Conservation (phyloP, 2,113 vertebrate genomes). For the Acanthisitta chloris region DNA sequence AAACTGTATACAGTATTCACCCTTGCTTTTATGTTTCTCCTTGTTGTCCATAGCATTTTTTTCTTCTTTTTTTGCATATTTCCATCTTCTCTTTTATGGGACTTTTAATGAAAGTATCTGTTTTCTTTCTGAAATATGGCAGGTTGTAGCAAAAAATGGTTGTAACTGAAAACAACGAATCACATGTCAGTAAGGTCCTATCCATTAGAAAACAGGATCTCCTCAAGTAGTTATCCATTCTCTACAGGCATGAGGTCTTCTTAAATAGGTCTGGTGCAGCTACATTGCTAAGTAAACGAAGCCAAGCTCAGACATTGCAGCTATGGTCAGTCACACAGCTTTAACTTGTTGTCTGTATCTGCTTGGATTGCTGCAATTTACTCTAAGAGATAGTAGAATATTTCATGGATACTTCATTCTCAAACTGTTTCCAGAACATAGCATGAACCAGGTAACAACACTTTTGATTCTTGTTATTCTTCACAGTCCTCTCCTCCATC, state of each 20-base stretch:
- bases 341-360: not conserved
- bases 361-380: not conserved
- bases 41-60: not conserved
- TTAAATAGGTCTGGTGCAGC: not conserved
- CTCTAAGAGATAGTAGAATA: not conserved
- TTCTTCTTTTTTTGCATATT: not conserved
- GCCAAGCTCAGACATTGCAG: not conserved
- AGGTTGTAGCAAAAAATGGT: not conserved
- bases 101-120: not conserved
- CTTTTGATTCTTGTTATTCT: not conserved
- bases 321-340: not conserved
- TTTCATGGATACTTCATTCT: not conserved
- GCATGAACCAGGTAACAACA: fast-evolving
- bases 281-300: not conserved
- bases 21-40: not conserved
- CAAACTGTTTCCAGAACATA: not conserved
- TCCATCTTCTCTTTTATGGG: not conserved
- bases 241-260: not conserved
- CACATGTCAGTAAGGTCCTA: not conserved
- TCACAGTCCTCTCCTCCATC: not conserved
- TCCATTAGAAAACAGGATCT: not conserved
- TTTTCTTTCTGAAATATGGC: not conserved
- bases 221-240: not conserved
- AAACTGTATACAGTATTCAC: conserved; percentile 34
- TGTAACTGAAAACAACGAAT: not conserved